Percentiles rank a stretch among this genome's conserved stretches.
Evolutionary conservation across 2,113 vertebrate genomes (phyloP).

Genomic region (Stictonetta naevosa): DNA sequence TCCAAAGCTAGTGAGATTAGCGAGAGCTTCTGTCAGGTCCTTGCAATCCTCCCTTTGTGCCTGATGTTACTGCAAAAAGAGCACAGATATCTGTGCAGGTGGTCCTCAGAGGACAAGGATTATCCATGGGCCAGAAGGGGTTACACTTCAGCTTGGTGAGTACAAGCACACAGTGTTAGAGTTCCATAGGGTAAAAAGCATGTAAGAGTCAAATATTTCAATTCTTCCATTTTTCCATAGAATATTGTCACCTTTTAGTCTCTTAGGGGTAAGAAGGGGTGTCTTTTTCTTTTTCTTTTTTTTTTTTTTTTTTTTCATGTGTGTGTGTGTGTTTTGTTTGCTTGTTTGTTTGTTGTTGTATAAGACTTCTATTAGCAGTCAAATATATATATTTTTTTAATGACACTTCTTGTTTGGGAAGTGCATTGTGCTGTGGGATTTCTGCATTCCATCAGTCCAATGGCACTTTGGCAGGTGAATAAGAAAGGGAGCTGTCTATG

Average conservation of each 20-base stretch:
- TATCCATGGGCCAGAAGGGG: not conserved
- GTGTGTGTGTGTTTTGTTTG: not conserved
- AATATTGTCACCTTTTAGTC: not conserved
- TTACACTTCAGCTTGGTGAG: not conserved
- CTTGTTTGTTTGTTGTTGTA: no score
- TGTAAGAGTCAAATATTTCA: not conserved
- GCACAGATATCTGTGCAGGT: not conserved
- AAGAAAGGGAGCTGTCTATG: not conserved
- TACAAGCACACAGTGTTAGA: not conserved
- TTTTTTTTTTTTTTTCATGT: not conserved
- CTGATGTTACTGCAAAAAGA: not conserved
- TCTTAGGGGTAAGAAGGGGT: not conserved
- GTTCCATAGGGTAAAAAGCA: not conserved
- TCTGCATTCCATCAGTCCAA: not conserved
- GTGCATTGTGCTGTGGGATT: not conserved
- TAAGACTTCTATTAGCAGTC: not conserved
- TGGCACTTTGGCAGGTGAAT: not conserved
- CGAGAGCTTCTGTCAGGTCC: not conserved
- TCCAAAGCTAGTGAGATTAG: not conserved
- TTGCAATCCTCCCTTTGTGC: accelerated
- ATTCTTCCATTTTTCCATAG: not conserved
- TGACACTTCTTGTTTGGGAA: not conserved
- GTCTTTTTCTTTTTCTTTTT: not conserved
- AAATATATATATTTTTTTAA: not conserved
- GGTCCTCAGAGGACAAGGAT: not conserved